Evolutionary conservation across 2,888 invertebrate species (phyloP).

Genomic region (Hydroisotoma schaefferi): DNA sequence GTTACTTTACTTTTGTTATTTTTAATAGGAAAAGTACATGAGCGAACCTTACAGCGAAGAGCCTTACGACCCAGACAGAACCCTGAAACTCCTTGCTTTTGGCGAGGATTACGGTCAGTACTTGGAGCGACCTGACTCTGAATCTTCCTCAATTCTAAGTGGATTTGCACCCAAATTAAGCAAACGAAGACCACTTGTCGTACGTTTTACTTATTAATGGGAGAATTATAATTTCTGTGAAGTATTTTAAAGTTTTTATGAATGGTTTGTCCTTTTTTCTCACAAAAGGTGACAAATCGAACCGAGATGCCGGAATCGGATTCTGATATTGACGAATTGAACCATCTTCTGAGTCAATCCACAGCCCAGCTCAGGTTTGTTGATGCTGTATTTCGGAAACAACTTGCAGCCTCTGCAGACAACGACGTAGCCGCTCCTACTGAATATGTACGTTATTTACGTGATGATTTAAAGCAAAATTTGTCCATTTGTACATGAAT

Average conservation of each 20-base stretch:
- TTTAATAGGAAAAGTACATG: slow-evolving; percentile 45
- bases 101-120: slow-evolving; percentile 48
- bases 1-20: not conserved
- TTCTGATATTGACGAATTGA: slow-evolving; percentile 47
- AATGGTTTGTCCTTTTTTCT: slow-evolving; percentile 1
- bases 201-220: slow-evolving; percentile 3
- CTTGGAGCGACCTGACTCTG: slow-evolving; percentile 44
- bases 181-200: slow-evolving; percentile 34
- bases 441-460: slow-evolving; percentile 39
- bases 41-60: slow-evolving; percentile 49
- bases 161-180: slow-evolving; percentile 42
- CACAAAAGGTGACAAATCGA: slow-evolving; percentile 37
- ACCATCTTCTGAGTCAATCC: slow-evolving; percentile 45
- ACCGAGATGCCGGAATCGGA: slow-evolving; percentile 47
- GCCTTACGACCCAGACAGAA: slow-evolving; percentile 45
- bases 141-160: slow-evolving; percentile 44
- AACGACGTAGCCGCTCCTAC: slow-evolving; percentile 30
- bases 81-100: slow-evolving; percentile 45
- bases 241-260: slow-evolving; percentile 2
- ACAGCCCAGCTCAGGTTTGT: slow-evolving; percentile 42
- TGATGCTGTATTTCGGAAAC: slow-evolving; percentile 40
- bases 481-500: too few species aligned
- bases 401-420: slow-evolving; percentile 16
- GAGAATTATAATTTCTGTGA: too few species aligned
- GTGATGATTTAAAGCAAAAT: too few species aligned